Conservation (phyloP, 37 sponge, comb jelly and placozoan species). For the Theonella swinhoei region DNA sequence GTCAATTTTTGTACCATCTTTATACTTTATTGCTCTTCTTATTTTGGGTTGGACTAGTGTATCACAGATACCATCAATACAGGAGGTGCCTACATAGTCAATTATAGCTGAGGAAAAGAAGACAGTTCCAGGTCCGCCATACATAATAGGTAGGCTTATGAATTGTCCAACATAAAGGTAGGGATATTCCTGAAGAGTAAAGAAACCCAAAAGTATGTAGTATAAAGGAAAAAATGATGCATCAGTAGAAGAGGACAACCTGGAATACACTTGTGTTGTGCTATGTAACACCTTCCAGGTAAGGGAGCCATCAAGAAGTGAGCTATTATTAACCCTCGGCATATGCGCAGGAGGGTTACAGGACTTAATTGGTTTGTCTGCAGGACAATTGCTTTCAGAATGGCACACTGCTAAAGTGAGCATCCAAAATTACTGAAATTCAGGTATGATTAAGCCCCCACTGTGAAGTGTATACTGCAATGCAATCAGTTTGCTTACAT, state of each 20-base stretch:
- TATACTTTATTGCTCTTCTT: slow-evolving; percentile 1
- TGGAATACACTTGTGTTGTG: slow-evolving; percentile 33
- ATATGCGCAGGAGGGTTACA: no score
- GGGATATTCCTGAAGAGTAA: background rate
- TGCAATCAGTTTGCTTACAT: no score
- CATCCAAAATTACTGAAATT: no score
- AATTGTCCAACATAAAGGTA: slow-evolving; percentile 18
- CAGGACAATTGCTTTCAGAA: no score
- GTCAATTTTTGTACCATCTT: background rate
- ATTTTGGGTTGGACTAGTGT: background rate
- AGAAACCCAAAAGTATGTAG: background rate
- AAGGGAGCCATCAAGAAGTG: slow-evolving; percentile 4
- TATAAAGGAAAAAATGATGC: background rate
- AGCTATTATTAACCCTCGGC: slow-evolving; percentile 17
- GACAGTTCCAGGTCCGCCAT: slow-evolving; percentile 35
- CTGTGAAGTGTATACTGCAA: no score
- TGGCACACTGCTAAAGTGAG: no score
- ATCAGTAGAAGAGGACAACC: background rate
- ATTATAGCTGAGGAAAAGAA: slow-evolving; percentile 6
- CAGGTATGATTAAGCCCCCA: no score
- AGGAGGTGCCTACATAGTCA: slow-evolving; percentile 20
- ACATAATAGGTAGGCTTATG: slow-evolving; percentile 15
- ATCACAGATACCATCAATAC: slow-evolving; percentile 25
- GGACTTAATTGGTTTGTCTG: no score
- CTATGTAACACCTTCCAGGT: background rate